Conservation (phyloP, 2,888 invertebrate genomes). For the Sinelater perroti region DNA sequence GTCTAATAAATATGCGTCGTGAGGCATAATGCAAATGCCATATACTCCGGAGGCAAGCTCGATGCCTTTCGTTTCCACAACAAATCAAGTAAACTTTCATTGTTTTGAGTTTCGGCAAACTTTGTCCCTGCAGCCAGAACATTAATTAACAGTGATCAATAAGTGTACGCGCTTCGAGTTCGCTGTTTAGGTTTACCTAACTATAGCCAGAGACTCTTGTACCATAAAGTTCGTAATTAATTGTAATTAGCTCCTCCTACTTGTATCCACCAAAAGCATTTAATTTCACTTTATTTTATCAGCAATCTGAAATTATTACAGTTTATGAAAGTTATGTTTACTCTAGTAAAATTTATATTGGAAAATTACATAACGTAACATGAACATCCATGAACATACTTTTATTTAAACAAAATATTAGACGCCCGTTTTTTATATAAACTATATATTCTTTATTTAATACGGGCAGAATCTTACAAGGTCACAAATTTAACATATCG, state of each 20-base stretch:
- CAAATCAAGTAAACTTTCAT: conserved; percentile 37
- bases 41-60: conserved; percentile 23
- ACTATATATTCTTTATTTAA: too few species aligned
- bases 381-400: too few species aligned
- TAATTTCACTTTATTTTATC: too few species aligned
- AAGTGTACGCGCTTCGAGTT: conserved; percentile 26
- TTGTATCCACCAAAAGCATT: not conserved
- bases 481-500: too few species aligned
- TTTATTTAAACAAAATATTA: too few species aligned
- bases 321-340: too few species aligned
- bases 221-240: conserved; percentile 13
- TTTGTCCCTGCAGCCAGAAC: conserved; percentile 26
- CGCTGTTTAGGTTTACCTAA: conserved; percentile 24
- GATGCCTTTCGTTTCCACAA: conserved; percentile 21
- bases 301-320: too few species aligned
- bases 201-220: conserved; percentile 15
- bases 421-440: too few species aligned
- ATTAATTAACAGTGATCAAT: conserved; percentile 36
- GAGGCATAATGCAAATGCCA: conserved; percentile 29
- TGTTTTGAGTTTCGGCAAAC: conserved; percentile 32
- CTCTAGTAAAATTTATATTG: too few species aligned
- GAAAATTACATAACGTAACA: too few species aligned
- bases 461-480: too few species aligned
- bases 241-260: not conserved
- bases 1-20: too few species aligned